These are phyloP conservation scores for Petrosia ficiformis DNA, from an alignment of 37 sponge, comb jelly and placozoan genomes.

Conservation along the genomic window DNA sequence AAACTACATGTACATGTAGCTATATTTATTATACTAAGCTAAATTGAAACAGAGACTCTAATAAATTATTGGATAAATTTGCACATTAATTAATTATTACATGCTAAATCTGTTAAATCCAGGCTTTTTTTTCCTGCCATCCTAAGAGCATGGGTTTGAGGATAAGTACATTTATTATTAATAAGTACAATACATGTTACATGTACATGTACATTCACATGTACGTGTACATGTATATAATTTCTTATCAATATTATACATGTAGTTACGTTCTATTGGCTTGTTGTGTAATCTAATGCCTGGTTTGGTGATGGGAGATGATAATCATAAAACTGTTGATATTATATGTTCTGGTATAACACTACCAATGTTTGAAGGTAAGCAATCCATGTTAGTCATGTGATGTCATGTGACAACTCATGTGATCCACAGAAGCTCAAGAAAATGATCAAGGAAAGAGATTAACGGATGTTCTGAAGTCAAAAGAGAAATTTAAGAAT, in stretches of 20 bases:
- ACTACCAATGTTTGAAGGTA: conserved; percentile 10
- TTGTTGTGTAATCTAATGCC: conserved; percentile 61
- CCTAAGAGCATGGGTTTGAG: too few relatives aligned
- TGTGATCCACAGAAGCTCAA: not conserved
- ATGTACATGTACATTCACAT: too few relatives aligned
- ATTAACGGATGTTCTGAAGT: conserved; percentile 23
- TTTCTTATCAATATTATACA: not conserved
- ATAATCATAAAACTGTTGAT: conserved; percentile 14
- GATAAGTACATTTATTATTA: too few relatives aligned
- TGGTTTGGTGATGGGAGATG: conserved; percentile 1
- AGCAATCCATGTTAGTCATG: conserved; percentile 15
- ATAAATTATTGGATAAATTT: too few relatives aligned
- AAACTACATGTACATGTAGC: too few relatives aligned
- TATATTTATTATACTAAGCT: too few relatives aligned
- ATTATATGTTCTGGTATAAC: conserved; percentile 34
- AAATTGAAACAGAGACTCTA: too few relatives aligned
- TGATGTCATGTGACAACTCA: not conserved
- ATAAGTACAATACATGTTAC: too few relatives aligned
- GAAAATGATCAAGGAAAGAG: conserved; percentile 51
- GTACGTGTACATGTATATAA: too few relatives aligned
- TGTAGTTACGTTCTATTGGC: conserved; percentile 46
- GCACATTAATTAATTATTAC: too few relatives aligned
- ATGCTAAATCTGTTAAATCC: too few relatives aligned
- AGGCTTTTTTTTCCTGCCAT: too few relatives aligned
- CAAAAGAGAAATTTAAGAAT: conserved; percentile 39